phyloP scores from a whole-genome alignment of 2,888 invertebrate genomes.

The Hermaeophaga mercurialis region DNA sequence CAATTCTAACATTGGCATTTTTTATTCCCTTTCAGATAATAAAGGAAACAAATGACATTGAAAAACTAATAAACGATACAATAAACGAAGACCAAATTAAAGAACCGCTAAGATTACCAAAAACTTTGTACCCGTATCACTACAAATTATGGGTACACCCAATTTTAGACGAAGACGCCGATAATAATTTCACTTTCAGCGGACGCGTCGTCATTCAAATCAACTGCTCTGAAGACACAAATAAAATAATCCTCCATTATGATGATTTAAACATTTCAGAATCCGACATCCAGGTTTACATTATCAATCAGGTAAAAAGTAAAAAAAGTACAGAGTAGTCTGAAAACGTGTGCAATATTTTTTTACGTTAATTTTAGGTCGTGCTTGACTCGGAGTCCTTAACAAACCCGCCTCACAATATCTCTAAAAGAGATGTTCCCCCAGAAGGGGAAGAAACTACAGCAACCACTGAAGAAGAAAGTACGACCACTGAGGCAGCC shows the following conservation, averaged over 20 bases:
- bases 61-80: conserved; percentile 51
- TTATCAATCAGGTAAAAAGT: conserved; percentile 33
- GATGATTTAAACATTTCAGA: conserved; percentile 48
- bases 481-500: conserved; percentile 8
- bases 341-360: too few relatives aligned
- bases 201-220: conserved; percentile 50
- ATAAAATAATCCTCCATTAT: conserved; percentile 50
- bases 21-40: conserved; percentile 44
- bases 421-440: conserved; percentile 26
- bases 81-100: conserved; percentile 45
- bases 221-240: conserved; percentile 47
- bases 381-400: conserved; percentile 28
- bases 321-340: too few relatives aligned
- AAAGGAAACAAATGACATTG: conserved; percentile 49
- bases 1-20: neutral
- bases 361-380: too few relatives aligned
- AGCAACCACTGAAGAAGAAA: conserved; percentile 1
- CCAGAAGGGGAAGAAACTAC: conserved; percentile 16
- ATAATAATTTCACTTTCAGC: conserved; percentile 51
- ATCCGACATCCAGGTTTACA: conserved; percentile 43
- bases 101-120: conserved; percentile 49
- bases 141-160: conserved; percentile 53
- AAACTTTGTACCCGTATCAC: conserved; percentile 45
- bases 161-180: conserved; percentile 46
- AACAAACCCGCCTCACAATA: conserved; percentile 18